Conservation (phyloP, 2,888 invertebrate species). For the Drosophila mulleri region DNA sequence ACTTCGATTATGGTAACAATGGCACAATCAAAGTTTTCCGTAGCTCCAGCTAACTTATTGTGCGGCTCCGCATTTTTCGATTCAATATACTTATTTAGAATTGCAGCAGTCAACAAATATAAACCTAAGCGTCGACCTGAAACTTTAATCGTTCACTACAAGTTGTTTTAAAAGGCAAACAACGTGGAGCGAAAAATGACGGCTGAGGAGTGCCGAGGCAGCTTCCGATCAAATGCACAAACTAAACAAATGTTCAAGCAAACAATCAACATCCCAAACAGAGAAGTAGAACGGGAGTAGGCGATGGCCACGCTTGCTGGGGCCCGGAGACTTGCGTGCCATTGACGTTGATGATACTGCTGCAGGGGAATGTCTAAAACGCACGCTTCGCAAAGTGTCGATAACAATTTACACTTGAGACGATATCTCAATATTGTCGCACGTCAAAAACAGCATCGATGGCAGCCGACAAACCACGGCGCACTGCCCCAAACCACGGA, state of each 20-base stretch:
- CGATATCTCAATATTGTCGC: slow-evolving; percentile 80
- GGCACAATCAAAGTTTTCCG: slow-evolving; percentile 18
- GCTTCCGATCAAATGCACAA: slow-evolving; percentile 67
- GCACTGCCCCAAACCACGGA: not conserved
- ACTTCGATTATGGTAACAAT: slow-evolving; percentile 15
- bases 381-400: slow-evolving; percentile 73
- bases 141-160: not conserved
- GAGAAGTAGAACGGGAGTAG: slow-evolving; percentile 1
- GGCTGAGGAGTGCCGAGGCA: slow-evolving; percentile 8
- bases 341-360: slow-evolving; percentile 65
- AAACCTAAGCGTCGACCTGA: not conserved
- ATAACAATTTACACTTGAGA: slow-evolving; percentile 81
- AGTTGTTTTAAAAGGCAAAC: slow-evolving; percentile 5
- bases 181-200: not conserved
- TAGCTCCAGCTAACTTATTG: not conserved
- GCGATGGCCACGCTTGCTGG: not conserved
- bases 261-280: slow-evolving; percentile 47
- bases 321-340: slow-evolving; percentile 38
- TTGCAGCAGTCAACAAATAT: not conserved
- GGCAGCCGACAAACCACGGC: slow-evolving; percentile 22
- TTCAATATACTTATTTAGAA: no score
- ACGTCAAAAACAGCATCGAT: slow-evolving; percentile 61
- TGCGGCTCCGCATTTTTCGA: not conserved
- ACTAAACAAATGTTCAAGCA: slow-evolving; percentile 56
- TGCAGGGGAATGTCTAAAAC: slow-evolving; percentile 42